Percentiles rank a stretch among this genome's conserved stretches.
phyloP scores from a whole-genome alignment of 2,888 invertebrate genomes.

The Conomelus anceps region DNA sequence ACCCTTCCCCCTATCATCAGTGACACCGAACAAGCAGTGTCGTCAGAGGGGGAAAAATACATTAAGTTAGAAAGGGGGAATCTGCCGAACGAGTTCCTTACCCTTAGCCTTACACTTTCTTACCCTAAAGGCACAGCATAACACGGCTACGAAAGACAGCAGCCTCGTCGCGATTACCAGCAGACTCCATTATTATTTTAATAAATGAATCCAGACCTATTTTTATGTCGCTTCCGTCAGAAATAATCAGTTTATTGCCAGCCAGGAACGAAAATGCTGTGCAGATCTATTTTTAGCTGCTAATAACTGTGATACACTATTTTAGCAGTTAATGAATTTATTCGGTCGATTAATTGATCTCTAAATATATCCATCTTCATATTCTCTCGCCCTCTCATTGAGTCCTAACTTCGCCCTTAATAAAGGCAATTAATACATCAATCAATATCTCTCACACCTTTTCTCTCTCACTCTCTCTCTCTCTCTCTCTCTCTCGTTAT shows the following conservation, averaged over 20 bases:
- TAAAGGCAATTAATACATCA: neutral
- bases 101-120: no score
- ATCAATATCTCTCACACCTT: neutral
- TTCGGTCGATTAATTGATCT: neutral
- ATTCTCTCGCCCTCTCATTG: no score
- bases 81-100: no score
- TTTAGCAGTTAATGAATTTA: neutral
- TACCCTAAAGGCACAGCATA: neutral
- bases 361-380: no score
- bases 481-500: neutral
- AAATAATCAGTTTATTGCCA: neutral
- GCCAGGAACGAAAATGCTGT: neutral
- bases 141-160: neutral
- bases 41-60: neutral
- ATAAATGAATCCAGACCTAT: neutral
- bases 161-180: neutral
- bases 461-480: neutral
- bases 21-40: neutral
- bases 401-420: no score
- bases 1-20: neutral
- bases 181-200: neutral
- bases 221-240: neutral
- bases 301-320: neutral
- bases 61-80: neutral
- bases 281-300: no score